Percentiles rank a stretch among this genome's conserved stretches.
Evolutionary conservation across 1,140 invertebrate species (phyloP).

Genomic region (Heterodera carotae): DNA sequence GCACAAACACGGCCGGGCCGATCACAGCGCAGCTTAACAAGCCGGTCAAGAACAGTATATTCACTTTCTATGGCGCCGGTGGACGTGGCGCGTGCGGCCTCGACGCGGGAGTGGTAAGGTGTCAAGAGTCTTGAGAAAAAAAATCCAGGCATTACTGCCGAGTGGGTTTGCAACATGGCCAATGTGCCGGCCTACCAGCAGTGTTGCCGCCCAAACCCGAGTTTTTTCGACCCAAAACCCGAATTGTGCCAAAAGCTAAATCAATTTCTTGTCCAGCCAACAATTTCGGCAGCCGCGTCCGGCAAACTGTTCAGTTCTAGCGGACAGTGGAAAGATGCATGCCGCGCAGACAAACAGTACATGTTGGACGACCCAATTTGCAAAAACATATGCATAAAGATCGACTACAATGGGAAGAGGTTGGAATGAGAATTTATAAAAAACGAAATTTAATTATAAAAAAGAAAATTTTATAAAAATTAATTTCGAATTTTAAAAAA

Average conservation of each 20-base stretch:
- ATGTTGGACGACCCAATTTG: slow-evolving; percentile 40
- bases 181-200: too few species aligned
- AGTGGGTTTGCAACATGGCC: too few species aligned
- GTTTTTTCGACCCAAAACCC: too few species aligned
- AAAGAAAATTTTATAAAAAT: slow-evolving; percentile 8
- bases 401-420: slow-evolving; percentile 43
- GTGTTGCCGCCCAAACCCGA: too few species aligned
- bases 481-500: too few species aligned
- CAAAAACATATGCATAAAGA: slow-evolving; percentile 39
- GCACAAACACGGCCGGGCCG: slow-evolving; percentile 10
- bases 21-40: slow-evolving; percentile 30
- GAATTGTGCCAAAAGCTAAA: too few species aligned
- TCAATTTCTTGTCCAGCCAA: neutral
- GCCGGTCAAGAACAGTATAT: slow-evolving; percentile 13
- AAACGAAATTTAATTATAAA: neutral
- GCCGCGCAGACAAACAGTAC: slow-evolving; percentile 15
- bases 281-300: slow-evolving; percentile 18
- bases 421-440: slow-evolving; percentile 17
- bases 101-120: neutral
- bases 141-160: neutral
- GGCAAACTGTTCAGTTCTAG: slow-evolving; percentile 22
- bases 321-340: slow-evolving; percentile 30
- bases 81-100: slow-evolving; percentile 32
- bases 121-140: too few species aligned
- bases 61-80: slow-evolving; percentile 35